Percentiles rank a stretch among this genome's conserved stretches.
Conservation (phyloP, 2,797 vertebrate species). For the Molossus alvarezi region DNA sequence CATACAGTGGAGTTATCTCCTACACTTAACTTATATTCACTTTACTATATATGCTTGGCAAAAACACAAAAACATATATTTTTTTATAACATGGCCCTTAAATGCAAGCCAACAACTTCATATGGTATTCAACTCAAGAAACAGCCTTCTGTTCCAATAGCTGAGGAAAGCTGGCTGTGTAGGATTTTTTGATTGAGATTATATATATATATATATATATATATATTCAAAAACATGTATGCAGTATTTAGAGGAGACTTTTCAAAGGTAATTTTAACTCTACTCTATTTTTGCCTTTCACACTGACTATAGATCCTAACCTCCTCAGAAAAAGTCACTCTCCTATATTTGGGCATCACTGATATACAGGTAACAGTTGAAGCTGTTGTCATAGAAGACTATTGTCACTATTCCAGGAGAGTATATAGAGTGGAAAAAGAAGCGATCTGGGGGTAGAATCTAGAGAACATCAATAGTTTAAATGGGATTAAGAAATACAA, state of each 20-base stretch:
- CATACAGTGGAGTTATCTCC: conserved; percentile 19
- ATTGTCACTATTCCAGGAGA: background rate
- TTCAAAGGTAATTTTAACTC: conserved; percentile 79
- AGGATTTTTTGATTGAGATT: conserved; percentile 77
- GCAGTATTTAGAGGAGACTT: conserved; percentile 68
- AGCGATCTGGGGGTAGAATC: background rate
- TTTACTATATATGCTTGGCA: conserved; percentile 78
- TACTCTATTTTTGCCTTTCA: conserved; percentile 75
- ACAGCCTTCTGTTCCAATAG: conserved; percentile 84
- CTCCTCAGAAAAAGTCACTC: conserved; percentile 41
- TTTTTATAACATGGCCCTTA: conserved; percentile 79
- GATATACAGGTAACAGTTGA: background rate
- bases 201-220: conserved; percentile 42
- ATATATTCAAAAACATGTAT: conserved; percentile 64
- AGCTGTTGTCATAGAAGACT: conserved; percentile 44
- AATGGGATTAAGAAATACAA: conserved; percentile 34
- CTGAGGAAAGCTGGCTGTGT: conserved; percentile 75
- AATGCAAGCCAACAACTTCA: conserved; percentile 84
- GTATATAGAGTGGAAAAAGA: background rate
- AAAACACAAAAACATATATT: conserved; percentile 79
- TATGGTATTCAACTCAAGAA: conserved; percentile 80
- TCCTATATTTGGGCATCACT: background rate
- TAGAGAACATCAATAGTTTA: conserved; percentile 40
- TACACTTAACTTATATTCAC: conserved; percentile 72
- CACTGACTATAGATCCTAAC: conserved; percentile 60